Evolutionary conservation across 1,140 invertebrate species (phyloP).

Genomic region (Trachymyrmex cornetzi): DNA sequence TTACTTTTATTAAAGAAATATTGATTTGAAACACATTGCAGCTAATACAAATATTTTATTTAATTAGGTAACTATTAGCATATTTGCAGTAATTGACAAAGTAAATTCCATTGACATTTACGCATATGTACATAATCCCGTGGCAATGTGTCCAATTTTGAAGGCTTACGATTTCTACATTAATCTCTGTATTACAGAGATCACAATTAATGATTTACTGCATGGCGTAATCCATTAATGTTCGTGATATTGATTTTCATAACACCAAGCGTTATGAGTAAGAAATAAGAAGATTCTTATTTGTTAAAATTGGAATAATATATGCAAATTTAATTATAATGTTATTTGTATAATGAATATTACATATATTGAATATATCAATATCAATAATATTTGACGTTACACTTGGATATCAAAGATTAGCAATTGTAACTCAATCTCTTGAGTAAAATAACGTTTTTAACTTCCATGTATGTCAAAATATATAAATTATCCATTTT

Average conservation of each 20-base stretch:
- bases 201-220: constrained; percentile 45
- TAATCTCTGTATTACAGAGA: constrained; percentile 35
- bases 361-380: background rate
- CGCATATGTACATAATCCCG: background rate
- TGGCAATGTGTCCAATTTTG: constrained; percentile 12
- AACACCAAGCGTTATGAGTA: background rate
- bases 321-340: background rate
- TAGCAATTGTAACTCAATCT: too few relatives aligned
- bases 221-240: constrained; percentile 35
- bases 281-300: constrained; percentile 11
- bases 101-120: constrained; percentile 39
- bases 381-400: too few relatives aligned
- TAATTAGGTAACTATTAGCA: background rate
- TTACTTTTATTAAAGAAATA: background rate
- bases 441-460: too few relatives aligned
- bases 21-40: background rate
- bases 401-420: too few relatives aligned
- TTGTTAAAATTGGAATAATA: background rate
- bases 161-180: constrained; percentile 40
- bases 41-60: constrained; percentile 5
- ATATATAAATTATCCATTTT: too few relatives aligned
- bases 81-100: constrained; percentile 15
- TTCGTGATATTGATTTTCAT: constrained; percentile 2
- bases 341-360: background rate
- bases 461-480: too few relatives aligned